phyloP scores from a whole-genome alignment of 2,888 invertebrate species.

The Cantharis rustica region DNA sequence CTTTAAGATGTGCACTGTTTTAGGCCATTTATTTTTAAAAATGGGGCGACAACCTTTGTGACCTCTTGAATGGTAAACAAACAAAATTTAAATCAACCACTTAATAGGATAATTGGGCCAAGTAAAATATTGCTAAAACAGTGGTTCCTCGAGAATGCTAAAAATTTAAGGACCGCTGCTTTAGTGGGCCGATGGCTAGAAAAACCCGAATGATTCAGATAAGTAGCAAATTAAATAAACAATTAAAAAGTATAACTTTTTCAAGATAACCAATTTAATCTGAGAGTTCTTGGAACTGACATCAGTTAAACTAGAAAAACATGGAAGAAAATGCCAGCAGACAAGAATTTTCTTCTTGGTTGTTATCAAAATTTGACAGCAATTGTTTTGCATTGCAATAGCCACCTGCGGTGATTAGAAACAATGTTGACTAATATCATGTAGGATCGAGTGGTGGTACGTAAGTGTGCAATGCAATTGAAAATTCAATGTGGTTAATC shows the following conservation, averaged over 20 bases:
- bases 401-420: background rate
- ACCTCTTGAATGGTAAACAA: background rate
- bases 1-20: background rate
- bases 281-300: background rate
- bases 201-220: background rate
- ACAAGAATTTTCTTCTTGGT: background rate
- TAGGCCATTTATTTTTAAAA: background rate
- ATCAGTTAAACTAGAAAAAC: background rate
- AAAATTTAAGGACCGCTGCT: background rate
- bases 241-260: background rate
- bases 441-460: conserved; percentile 2
- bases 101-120: background rate
- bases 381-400: background rate
- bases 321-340: background rate
- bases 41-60: background rate
- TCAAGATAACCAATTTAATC: background rate
- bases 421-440: background rate
- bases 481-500: conserved; percentile 16
- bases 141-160: background rate
- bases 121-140: background rate
- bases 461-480: conserved; percentile 5
- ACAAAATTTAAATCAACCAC: background rate
- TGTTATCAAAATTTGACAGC: background rate
- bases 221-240: background rate
- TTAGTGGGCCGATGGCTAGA: background rate